phyloP scores from a whole-genome alignment of 2,888 invertebrate genomes.

The Mactromeris polynyma region DNA sequence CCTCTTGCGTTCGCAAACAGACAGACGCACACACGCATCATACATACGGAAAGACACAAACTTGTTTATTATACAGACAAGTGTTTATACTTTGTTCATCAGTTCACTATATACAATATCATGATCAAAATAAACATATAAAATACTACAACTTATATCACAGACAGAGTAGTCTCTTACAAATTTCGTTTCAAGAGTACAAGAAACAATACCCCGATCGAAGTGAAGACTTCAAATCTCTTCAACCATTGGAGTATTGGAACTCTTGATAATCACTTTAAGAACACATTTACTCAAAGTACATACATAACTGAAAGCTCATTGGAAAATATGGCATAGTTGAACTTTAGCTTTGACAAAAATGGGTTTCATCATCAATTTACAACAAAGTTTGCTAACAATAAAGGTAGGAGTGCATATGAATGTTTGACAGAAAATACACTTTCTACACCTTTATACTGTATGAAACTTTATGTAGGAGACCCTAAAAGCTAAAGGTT shows the following conservation, averaged over 20 bases:
- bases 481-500: background rate
- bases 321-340: constrained; percentile 39
- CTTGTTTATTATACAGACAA: background rate
- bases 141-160: constrained; percentile 41
- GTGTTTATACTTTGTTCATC: constrained; percentile 11
- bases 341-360: constrained; percentile 6
- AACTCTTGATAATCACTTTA: background rate
- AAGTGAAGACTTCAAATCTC: background rate
- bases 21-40: background rate
- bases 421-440: background rate
- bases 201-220: background rate
- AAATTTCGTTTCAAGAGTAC: background rate
- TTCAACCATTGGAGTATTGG: background rate
- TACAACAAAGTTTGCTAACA: background rate
- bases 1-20: background rate
- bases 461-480: background rate
- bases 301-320: constrained; percentile 37
- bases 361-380: background rate
- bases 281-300: background rate
- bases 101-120: constrained; percentile 4
- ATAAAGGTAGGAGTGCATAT: background rate
- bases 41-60: background rate
- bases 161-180: constrained; percentile 18
- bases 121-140: constrained; percentile 33
- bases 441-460: background rate